Evolutionary conservation across 2,797 vertebrate genomes (phyloP), one percentile per base, ranked within the genome.

Genomic region (Syngnathus acus): DNA sequence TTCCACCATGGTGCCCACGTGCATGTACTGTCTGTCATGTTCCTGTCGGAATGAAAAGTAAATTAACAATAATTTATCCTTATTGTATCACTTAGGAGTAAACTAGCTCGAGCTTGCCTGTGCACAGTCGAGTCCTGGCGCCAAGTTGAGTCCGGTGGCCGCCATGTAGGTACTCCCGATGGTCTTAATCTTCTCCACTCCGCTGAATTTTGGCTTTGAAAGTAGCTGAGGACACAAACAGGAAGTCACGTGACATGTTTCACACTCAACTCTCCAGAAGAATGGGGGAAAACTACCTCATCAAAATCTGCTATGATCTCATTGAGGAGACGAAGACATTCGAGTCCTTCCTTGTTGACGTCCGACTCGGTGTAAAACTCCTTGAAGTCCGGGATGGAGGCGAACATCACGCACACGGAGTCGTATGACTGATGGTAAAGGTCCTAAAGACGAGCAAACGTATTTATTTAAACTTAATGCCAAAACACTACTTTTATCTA

Each of bases 131-230:
- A 94, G 94, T 84, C 92, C 95, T 17, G 93, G 92, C 16, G 93
- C 89, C 6, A 94, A 90, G 21, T 95, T 99, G 71, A 99, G 75
- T 70, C 96, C 96, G 1, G 96, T 98, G 5, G 96, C 96, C 64
- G 96, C 96, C 96, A 99, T 99, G 77, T 99, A 99, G 17, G 95
- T 98, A 87, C 96, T 98, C 19, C 96, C 96, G 16, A 98, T 98
- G 72, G 96, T 98, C 88, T 98, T 98, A 83, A 98, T 98, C 84
- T 98, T 98, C 85, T 98, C 96, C 78, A 98, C 96, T 0, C 96
- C 95, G 32, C 96, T 98, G 89, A 98, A 98, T 78, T 98, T 98
- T 0, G 95, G 95, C 82, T 98, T 98, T 65, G 96, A 98, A 73
- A 98, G 78, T 76, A 98, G 84, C 96, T 98, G 88, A 53, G 72